Percentiles rank a stretch among this genome's conserved stretches.
These are phyloP conservation scores for Smithornis capensis DNA, from an alignment of 2,113 vertebrate genomes.

Conservation along the genomic window DNA sequence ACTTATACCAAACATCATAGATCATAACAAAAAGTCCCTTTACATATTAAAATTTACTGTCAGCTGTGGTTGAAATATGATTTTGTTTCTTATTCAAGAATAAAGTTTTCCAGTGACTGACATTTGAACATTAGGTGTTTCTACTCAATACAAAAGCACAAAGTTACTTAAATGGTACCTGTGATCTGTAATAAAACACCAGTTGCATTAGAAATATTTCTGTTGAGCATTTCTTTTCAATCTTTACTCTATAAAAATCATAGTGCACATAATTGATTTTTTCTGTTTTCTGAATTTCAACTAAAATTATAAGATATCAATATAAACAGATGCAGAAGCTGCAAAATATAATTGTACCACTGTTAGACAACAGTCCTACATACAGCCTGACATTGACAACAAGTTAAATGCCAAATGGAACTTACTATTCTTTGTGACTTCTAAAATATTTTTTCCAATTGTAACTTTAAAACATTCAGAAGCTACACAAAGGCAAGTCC, in stretches of 20 bases:
- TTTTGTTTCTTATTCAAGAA: not conserved
- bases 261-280: not conserved
- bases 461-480: not conserved
- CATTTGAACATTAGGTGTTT: not conserved
- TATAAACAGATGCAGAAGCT: not conserved
- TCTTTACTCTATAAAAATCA: not conserved
- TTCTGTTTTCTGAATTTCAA: not conserved
- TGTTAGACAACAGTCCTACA: not conserved
- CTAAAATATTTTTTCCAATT: not conserved
- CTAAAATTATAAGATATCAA: not conserved
- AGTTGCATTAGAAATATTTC: not conserved
- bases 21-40: not conserved
- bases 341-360: not conserved
- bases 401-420: not conserved
- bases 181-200: not conserved
- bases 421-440: not conserved
- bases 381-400: not conserved
- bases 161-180: not conserved
- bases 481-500: not conserved
- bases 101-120: not conserved
- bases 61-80: not conserved
- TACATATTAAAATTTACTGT: not conserved
- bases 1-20: not conserved
- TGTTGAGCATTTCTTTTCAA: not conserved
- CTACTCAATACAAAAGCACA: not conserved